phyloP scores from a whole-genome alignment of 1,140 invertebrate genomes.

The Aphelenchoides besseyi region DNA sequence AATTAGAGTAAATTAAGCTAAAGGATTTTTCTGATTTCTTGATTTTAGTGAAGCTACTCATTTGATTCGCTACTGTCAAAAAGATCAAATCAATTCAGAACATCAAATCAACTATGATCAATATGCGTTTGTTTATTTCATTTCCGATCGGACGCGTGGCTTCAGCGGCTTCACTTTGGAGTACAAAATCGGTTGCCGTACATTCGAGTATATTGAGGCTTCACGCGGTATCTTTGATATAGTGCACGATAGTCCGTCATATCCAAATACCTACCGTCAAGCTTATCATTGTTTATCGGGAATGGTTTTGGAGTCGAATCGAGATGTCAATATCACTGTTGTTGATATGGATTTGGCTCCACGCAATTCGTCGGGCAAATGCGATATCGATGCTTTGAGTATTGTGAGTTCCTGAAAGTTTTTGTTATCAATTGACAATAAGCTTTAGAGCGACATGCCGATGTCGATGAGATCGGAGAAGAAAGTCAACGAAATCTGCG shows the following conservation, averaged over 20 bases:
- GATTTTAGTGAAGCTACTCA: conserved; percentile 24
- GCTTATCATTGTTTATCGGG: conserved; percentile 43
- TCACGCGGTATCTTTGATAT: conserved; percentile 35
- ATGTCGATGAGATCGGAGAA: neutral
- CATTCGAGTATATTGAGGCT: conserved; percentile 50
- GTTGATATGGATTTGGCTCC: conserved; percentile 50
- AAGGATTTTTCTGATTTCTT: conserved; percentile 4
- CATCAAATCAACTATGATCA: conserved; percentile 44
- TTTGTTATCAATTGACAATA: neutral
- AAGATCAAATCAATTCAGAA: conserved; percentile 14
- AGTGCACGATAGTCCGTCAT: conserved; percentile 44
- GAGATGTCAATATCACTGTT: conserved; percentile 38
- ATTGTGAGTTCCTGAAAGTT: conserved; percentile 18
- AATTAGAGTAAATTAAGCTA: conserved; percentile 18
- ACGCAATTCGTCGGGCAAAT: conserved; percentile 22
- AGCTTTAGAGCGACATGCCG: neutral
- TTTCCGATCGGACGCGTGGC: conserved; percentile 43
- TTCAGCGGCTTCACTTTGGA: conserved; percentile 48
- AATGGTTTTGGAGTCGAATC: conserved; percentile 52
- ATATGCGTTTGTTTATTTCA: conserved; percentile 48
- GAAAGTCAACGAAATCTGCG: conserved; percentile 24
- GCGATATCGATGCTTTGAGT: conserved; percentile 27
- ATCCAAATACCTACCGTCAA: conserved; percentile 34
- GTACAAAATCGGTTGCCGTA: conserved; percentile 47
- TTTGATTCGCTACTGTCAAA: conserved; percentile 38